These are phyloP conservation scores for Enteromius paludinosus DNA, from an alignment of 2,797 vertebrate species.

Conservation along the genomic window DNA sequence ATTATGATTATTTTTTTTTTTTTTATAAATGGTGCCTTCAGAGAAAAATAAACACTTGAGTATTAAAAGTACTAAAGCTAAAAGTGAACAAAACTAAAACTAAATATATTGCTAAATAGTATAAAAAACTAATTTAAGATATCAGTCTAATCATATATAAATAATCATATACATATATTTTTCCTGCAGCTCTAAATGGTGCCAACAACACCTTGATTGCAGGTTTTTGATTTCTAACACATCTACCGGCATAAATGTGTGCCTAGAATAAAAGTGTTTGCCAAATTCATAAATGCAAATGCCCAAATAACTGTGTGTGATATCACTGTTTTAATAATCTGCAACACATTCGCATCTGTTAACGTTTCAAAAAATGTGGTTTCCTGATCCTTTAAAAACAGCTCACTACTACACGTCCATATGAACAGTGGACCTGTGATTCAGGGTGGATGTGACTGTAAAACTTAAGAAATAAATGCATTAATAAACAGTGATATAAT, in stretches of 20 bases:
- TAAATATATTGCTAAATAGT: not conserved
- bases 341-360: constrained; percentile 1
- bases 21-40: not conserved
- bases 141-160: not conserved
- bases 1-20: too few relatives aligned
- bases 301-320: constrained; percentile 12
- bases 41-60: not conserved
- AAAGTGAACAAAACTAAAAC: not conserved
- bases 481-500: too few relatives aligned
- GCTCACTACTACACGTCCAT: too few relatives aligned
- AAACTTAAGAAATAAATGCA: too few relatives aligned
- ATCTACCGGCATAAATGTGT: not conserved
- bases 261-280: not conserved
- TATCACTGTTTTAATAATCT: constrained; percentile 1
- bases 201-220: constrained; percentile 1
- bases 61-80: not conserved
- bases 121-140: not conserved
- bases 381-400: constrained; percentile 7
- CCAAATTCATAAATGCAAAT: not conserved
- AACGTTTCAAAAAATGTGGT: not conserved
- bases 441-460: not conserved
- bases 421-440: not conserved
- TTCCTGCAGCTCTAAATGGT: not conserved
- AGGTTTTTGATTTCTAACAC: constrained; percentile 8
- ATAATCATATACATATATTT: too few relatives aligned